Percentiles rank a stretch among this genome's conserved stretches.
Conservation (phyloP, 2,888 invertebrate genomes). For the Epinotia bilunana region DNA sequence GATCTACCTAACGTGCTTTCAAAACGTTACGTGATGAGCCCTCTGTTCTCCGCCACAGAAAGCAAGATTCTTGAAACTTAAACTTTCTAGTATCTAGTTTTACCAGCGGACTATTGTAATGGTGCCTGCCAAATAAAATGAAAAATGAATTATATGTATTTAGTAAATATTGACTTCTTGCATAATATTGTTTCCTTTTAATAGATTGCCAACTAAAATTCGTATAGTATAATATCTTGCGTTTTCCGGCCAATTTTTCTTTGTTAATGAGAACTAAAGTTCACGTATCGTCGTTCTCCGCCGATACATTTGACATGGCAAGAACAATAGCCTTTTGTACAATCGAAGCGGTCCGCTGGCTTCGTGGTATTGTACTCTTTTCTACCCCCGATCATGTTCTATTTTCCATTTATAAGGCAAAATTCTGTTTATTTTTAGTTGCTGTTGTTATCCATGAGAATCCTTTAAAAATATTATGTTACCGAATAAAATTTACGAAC, state of each 20-base stretch:
- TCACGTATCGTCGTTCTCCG: conserved; percentile 67
- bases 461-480: neutral
- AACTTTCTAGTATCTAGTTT: conserved; percentile 8
- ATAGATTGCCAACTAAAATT: neutral
- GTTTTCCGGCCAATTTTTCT: conserved; percentile 52
- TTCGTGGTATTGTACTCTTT: conserved; percentile 65
- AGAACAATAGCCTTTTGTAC: conserved; percentile 80
- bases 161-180: too few species aligned
- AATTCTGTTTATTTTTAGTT: conserved; percentile 64
- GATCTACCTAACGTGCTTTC: too few species aligned
- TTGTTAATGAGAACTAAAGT: conserved; percentile 61
- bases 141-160: neutral
- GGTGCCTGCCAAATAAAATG: too few species aligned
- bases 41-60: neutral
- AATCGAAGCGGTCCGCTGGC: conserved; percentile 71
- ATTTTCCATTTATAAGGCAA: conserved; percentile 71
- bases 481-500: too few species aligned
- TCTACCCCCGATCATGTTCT: conserved; percentile 73
- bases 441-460: neutral
- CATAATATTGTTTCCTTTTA: neutral
- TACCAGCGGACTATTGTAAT: neutral
- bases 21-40: too few species aligned
- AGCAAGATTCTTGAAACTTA: conserved; percentile 13
- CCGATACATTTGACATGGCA: conserved; percentile 78
- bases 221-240: conserved; percentile 3